Evolutionary conservation across 2,113 vertebrate species (phyloP), one percentile per base, ranked within the genome.

Genomic region (rabbit (Oryctolagus cuniculus)): DNA sequence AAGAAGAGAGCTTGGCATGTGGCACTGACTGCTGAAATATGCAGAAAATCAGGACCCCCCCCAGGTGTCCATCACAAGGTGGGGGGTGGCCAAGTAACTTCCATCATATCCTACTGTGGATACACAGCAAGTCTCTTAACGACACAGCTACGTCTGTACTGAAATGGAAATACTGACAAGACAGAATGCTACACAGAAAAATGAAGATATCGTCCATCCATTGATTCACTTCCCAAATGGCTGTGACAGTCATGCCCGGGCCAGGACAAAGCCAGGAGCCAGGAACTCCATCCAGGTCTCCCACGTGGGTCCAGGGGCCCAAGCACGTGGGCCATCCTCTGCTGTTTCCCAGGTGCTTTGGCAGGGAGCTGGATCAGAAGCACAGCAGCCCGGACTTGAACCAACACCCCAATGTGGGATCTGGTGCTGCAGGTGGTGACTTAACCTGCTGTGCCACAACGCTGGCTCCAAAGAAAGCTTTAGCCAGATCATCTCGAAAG

Each of bases 131-230:
- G 55, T 86, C 44, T 49, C 89, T 90, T 36, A 85, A 81, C 31
- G n/a, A 77, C 27, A 74, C 13, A 36, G 19, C 19, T 82, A 34
- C 81, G 7, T 64, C 81, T 82, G 21, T 72, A 25, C 25, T 49
- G 64, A 92, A 67, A 86, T 61, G 0, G 61, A 86, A 86, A 75
- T 81, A 90, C 38, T 80, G 85, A 58, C 36, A 63, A 90, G 61
- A 74, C 21, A 91, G 38, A 83, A 86, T 44, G 9, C 70, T 58
- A 34, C 17, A 29, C 27, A n/a, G 29, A 82, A 87, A 96, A 85
- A 44, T 63, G 58, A 81, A 55, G 13, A 61, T 67, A 21, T n/a
- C 70, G 1, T 44, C 44, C 44, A 44, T 44, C 44, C 44, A 44
- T 58, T 58, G 55, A 17, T 58, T 58, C 55, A 58, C 17, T 17